A percentile compares a stretch with the other conserved stretches of the same genome.
Conservation (phyloP, 2,888 invertebrate genomes). For the Protonemura montana region DNA sequence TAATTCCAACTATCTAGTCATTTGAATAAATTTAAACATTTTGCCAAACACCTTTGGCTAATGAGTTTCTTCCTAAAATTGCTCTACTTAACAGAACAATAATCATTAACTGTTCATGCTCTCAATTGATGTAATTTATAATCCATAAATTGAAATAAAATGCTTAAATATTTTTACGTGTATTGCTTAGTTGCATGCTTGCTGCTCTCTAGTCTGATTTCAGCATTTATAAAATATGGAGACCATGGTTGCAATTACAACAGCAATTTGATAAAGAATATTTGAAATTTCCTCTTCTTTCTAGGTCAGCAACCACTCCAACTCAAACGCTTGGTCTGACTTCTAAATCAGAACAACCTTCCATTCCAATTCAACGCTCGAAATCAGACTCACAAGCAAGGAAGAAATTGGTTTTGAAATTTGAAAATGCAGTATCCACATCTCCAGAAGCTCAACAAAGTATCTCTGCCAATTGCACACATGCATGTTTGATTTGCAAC, state of each 20-base stretch:
- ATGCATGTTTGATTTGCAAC: conserved; percentile 37
- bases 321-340: not conserved
- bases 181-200: not conserved
- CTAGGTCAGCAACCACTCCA: conserved; percentile 42
- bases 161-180: conserved; percentile 8
- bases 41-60: not conserved
- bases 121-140: not conserved
- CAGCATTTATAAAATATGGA: not conserved
- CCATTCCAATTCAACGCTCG: not conserved
- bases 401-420: not conserved
- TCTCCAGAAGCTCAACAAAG: not conserved
- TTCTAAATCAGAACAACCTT: conserved; percentile 32
- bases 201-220: not conserved
- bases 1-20: not conserved
- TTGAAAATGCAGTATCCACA: not conserved
- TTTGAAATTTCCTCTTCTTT: conserved; percentile 47
- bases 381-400: conserved; percentile 24
- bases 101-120: not conserved
- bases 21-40: conserved; percentile 24
- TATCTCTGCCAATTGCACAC: not conserved
- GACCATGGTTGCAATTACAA: not conserved
- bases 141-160: not conserved
- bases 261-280: not conserved
- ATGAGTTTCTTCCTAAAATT: not conserved
- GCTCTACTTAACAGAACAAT: not conserved